phyloP scores from a whole-genome alignment of 1,140 invertebrate genomes.

The Panagrolaimus sp. region DNA sequence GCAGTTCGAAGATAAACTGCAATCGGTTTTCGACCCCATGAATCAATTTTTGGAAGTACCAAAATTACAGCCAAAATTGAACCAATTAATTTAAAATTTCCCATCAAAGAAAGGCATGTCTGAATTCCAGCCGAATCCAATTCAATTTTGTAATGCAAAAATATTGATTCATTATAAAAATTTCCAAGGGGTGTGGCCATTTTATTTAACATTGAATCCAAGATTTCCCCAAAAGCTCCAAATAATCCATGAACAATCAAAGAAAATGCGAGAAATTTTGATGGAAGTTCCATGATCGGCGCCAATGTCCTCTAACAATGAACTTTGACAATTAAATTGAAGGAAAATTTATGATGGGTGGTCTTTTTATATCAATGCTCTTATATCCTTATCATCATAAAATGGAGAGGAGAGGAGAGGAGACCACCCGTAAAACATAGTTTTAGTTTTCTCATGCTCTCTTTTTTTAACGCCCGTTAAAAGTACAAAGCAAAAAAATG shows the following conservation, averaged over 20 bases:
- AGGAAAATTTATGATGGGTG: too few relatives aligned
- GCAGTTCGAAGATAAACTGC: background rate
- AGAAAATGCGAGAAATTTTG: background rate
- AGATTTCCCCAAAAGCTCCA: background rate
- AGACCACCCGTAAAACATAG: too few relatives aligned
- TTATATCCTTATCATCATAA: too few relatives aligned
- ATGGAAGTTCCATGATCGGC: background rate
- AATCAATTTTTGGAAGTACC: background rate
- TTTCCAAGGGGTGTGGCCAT: background rate
- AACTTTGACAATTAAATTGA: too few relatives aligned
- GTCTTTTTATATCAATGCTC: too few relatives aligned
- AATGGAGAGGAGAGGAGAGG: too few relatives aligned
- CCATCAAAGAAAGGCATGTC: background rate
- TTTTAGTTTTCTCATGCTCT: too few relatives aligned
- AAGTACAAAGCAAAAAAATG: too few relatives aligned
- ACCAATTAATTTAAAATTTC: background rate
- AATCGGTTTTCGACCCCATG: background rate
- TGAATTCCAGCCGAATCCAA: background rate
- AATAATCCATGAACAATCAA: slow-evolving; percentile 1
- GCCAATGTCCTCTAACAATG: too few relatives aligned
- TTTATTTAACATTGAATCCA: background rate
- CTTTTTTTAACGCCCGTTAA: too few relatives aligned
- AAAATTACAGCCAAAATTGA: background rate
- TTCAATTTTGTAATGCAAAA: background rate
- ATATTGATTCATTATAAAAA: slow-evolving; percentile 11